phyloP scores from a whole-genome alignment of 2,113 vertebrate genomes.

The Perognathus longimembris region DNA sequence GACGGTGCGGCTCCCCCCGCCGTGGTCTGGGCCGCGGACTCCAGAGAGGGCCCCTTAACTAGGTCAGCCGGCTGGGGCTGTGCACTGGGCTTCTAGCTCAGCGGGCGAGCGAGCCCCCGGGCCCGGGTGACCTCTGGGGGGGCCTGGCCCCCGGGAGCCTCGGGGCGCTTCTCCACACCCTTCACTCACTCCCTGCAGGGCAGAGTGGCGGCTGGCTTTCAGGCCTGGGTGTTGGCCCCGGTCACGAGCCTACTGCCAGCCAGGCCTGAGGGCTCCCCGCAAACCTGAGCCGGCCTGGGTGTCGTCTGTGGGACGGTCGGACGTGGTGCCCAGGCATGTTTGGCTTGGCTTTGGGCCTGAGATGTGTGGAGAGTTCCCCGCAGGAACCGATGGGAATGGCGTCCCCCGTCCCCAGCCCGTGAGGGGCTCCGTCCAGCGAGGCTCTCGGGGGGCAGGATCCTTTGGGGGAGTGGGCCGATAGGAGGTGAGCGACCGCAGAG shows the following conservation, averaged over 20 bases:
- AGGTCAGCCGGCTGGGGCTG: neutral
- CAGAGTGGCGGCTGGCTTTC: rapidly evolving
- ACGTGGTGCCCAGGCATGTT: neutral
- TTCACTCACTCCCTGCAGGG: neutral
- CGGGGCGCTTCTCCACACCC: too few species aligned
- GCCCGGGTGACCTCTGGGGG: neutral
- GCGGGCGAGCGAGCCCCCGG: neutral
- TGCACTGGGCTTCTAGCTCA: neutral
- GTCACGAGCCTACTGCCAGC: neutral
- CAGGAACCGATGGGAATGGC: neutral
- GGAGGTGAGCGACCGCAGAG: rapidly evolving
- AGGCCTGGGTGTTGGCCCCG: neutral
- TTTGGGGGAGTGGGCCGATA: rapidly evolving
- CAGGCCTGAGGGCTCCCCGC: neutral
- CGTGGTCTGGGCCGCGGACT: neutral
- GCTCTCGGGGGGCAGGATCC: neutral
- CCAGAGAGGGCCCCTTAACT: neutral
- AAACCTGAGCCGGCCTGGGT: neutral
- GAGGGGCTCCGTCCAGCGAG: neutral
- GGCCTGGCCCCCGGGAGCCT: neutral
- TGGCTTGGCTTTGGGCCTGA: neutral
- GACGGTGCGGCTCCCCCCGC: neutral
- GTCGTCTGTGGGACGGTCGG: neutral
- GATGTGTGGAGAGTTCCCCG: neutral
- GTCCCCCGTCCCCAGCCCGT: neutral